These are phyloP conservation scores for Mormoops blainvillei DNA, from an alignment of 2,113 vertebrate genomes.

Conservation along the genomic window DNA sequence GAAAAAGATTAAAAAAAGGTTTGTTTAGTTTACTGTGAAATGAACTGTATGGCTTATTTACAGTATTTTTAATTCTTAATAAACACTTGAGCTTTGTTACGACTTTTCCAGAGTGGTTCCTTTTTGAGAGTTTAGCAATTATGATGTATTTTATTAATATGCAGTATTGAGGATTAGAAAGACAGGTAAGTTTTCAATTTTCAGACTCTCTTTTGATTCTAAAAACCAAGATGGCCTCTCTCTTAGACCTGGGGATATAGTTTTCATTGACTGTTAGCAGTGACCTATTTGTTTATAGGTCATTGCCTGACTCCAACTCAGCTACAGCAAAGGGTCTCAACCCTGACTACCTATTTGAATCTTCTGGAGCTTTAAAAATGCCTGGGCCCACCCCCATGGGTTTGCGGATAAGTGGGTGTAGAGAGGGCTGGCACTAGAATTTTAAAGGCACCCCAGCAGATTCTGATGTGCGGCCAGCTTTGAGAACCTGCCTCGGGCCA, in stretches of 20 bases:
- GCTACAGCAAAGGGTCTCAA: background rate
- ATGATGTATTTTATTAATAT: background rate
- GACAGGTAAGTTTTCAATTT: background rate
- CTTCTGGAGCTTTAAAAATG: background rate
- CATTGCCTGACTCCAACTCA: background rate
- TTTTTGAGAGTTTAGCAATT: conserved; percentile 7
- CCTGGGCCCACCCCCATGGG: background rate
- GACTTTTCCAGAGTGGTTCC: conserved; percentile 46
- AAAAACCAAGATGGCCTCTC: background rate
- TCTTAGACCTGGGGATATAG: background rate
- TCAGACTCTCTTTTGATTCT: background rate
- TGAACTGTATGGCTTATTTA: conserved; percentile 80
- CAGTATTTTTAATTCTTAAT: conserved; percentile 86
- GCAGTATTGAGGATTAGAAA: background rate
- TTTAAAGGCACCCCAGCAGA: background rate
- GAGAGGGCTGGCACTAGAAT: background rate
- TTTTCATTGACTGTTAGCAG: background rate
- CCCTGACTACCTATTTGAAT: background rate
- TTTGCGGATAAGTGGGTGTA: fast-evolving
- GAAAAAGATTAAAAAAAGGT: conserved; percentile 39
- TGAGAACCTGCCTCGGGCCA: background rate
- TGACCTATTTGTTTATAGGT: background rate
- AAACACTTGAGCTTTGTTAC: conserved; percentile 83
- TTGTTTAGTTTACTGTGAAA: conserved; percentile 86
- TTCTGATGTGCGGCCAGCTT: background rate